Conservation (phyloP, 2,113 vertebrate species). For the Cinclus cinclus region DNA sequence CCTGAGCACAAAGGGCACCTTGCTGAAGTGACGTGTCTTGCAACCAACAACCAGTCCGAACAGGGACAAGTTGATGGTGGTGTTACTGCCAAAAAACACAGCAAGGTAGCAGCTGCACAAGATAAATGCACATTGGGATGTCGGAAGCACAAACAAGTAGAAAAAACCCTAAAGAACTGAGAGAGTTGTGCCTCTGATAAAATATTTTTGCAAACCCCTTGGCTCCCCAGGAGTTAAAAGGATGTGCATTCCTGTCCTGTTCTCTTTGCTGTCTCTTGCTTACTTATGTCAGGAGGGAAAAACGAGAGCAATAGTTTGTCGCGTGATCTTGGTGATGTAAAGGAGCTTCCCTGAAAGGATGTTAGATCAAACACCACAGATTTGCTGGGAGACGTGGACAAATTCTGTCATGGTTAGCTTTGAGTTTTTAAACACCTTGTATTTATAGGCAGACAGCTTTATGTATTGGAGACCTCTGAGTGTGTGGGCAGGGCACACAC, state of each 20-base stretch:
- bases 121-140: not conserved
- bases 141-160: not conserved
- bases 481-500: not conserved
- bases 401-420: not conserved
- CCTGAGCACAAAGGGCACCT: fast-evolving
- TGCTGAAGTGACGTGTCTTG: not conserved
- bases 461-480: not conserved
- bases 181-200: not conserved
- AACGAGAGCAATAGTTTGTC: not conserved
- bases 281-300: not conserved
- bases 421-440: not conserved
- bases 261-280: not conserved
- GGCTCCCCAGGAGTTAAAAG: not conserved
- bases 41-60: not conserved
- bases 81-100: not conserved
- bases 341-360: not conserved
- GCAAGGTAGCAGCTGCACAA: not conserved
- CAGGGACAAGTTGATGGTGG: not conserved
- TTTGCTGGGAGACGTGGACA: not conserved
- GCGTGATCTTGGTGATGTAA: not conserved
- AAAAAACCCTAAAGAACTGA: not conserved
- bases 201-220: not conserved
- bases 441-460: not conserved
- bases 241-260: not conserved
- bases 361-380: not conserved